Evolutionary conservation across 1,140 invertebrate species (phyloP), one percentile per base, ranked within the genome.

Genomic region (Megathymus violae): DNA sequence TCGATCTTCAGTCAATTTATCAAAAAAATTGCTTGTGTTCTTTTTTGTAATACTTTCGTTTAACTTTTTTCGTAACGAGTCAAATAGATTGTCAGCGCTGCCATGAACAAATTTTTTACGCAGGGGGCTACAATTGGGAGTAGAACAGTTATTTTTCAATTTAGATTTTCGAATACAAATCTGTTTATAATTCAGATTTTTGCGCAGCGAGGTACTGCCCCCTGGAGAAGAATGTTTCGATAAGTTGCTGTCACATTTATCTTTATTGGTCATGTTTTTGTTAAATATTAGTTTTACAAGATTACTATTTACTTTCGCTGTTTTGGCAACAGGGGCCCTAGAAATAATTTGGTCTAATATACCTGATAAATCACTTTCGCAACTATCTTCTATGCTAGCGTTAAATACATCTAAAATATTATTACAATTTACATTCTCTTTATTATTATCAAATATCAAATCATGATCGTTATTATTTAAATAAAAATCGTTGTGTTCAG

Each of bases 271-370:
- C 73, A 22, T 65, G 27, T 78, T 84, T 64, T 82, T 87, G 22
- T 84, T 71, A 62, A 87, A 91, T 5, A 88, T 54, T n/a, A 91
- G 71, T 67, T 81, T 87, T 1, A 88, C 76, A 47, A 83, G 56
- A 59, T 86, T 83, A 60, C 76, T 80, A 56, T 87, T 74, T 0
- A 90, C 71, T 73, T 67, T 84, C 0, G 80, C 78, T 13, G 78
- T 88, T 17, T 87, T 83, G 11, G 60, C 64, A 6, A 40, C 46
- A 2, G 84, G 66, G 6, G 85, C 72, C 73, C 85, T 88, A 1
- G 74, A 76, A 0, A 93, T 78, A 13, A 94, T 94, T 19, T 89
- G 83, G 13, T 94, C 92, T 4, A 95, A 90, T 63, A 95, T 92
- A 44, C 92, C 88, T 0, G 94, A 94, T 69, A 95, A 78, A 59